Conservation (phyloP, 2,113 vertebrate genomes). For the Chaetura pelagica region DNA sequence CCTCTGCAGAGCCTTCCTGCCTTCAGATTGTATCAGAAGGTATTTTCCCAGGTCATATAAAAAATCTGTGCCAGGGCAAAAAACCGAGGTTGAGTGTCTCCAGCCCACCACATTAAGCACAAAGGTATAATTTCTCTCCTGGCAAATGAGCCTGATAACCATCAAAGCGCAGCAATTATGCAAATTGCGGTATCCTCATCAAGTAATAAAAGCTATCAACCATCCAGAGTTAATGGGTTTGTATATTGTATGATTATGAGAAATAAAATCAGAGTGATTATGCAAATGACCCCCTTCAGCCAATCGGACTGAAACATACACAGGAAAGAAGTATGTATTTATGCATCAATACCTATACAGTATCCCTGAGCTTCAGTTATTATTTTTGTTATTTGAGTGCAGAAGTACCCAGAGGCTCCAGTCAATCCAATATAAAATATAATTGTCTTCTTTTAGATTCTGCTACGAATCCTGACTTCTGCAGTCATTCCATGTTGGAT, state of each 20-base stretch:
- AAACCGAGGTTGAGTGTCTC: rapidly evolving
- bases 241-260: background rate
- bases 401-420: background rate
- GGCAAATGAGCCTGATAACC: background rate
- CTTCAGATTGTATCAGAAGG: no score
- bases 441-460: background rate
- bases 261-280: conserved; percentile 3
- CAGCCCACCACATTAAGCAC: background rate
- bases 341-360: background rate
- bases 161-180: background rate
- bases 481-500: background rate
- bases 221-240: background rate
- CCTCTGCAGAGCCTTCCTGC: no score
- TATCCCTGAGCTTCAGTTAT: background rate
- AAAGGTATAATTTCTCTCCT: background rate
- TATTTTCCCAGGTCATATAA: background rate
- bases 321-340: background rate
- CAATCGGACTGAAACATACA: background rate
- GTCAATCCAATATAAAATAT: background rate
- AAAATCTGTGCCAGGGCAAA: background rate
- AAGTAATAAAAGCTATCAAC: conserved; percentile 6
- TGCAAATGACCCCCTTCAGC: background rate
- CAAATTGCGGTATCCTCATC: background rate
- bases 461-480: background rate
- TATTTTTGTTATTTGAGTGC: background rate